Evolutionary conservation across 1,140 invertebrate genomes (phyloP).

Genomic region (Anoplolepis gracilipes): DNA sequence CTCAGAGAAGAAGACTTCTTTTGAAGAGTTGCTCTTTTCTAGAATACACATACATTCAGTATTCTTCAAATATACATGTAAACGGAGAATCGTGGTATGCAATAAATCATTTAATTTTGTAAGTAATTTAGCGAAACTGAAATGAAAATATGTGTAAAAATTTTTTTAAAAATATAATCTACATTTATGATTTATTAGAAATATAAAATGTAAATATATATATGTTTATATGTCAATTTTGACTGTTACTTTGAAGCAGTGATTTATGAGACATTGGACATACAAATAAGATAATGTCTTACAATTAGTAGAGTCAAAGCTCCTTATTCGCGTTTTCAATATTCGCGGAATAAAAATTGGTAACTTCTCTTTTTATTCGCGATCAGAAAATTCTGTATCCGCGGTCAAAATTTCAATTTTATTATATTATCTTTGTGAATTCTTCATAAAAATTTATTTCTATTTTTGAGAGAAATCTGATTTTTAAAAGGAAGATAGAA

Average conservation of each 20-base stretch:
- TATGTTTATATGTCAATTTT: not conserved
- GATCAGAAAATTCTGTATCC: too few relatives aligned
- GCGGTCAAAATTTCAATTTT: too few relatives aligned
- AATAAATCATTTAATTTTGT: slow-evolving; percentile 55
- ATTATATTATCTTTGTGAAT: too few relatives aligned
- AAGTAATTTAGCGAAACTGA: slow-evolving; percentile 10
- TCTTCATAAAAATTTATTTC: too few relatives aligned
- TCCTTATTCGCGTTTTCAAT: too few relatives aligned
- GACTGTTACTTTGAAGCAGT: not conserved
- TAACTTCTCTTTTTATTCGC: too few relatives aligned
- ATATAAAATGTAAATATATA: not conserved
- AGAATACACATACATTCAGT: not conserved
- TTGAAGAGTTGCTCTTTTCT: slow-evolving; percentile 1
- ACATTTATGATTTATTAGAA: not conserved
- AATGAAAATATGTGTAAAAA: not conserved
- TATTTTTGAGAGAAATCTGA: too few relatives aligned
- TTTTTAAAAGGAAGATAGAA: too few relatives aligned
- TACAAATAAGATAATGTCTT: not conserved
- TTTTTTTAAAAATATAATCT: not conserved
- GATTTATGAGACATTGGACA: not conserved
- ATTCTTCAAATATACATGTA: slow-evolving; percentile 49
- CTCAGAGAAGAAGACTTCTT: slow-evolving; percentile 14
- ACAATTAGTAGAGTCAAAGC: too few relatives aligned
- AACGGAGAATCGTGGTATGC: slow-evolving; percentile 9
- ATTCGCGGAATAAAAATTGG: too few relatives aligned